Percentiles rank a stretch among this genome's conserved stretches.
These are phyloP conservation scores for Lysandra coridon DNA, from an alignment of 2,888 invertebrate genomes.

Conservation along the genomic window DNA sequence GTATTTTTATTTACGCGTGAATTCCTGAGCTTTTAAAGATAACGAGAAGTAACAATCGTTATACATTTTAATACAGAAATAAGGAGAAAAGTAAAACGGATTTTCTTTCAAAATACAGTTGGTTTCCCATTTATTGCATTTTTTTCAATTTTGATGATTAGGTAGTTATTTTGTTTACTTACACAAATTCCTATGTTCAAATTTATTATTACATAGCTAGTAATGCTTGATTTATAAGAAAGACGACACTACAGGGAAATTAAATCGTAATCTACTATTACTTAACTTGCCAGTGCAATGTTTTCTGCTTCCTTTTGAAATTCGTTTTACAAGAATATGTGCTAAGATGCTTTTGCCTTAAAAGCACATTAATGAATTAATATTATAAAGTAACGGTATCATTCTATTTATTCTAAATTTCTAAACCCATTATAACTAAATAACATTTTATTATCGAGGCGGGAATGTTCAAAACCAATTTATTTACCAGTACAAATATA, in stretches of 20 bases:
- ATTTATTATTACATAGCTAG: too few species aligned
- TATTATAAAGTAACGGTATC: neutral
- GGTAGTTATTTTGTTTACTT: too few species aligned
- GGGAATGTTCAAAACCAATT: too few species aligned
- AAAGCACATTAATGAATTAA: neutral
- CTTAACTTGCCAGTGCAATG: neutral
- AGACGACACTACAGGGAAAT: too few species aligned
- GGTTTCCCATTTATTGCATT: neutral
- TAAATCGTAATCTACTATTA: too few species aligned
- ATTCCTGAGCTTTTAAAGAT: slow-evolving; percentile 14
- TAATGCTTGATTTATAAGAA: too few species aligned
- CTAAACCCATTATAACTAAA: too few species aligned
- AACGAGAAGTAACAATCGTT: slow-evolving; percentile 6
- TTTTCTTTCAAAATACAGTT: neutral
- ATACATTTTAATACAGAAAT: neutral
- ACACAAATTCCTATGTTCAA: too few species aligned
- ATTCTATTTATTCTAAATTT: too few species aligned
- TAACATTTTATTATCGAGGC: too few species aligned
- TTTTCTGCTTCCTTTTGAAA: neutral
- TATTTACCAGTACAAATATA: too few species aligned
- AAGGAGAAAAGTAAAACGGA: neutral
- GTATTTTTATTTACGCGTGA: slow-evolving; percentile 21
- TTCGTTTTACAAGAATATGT: neutral
- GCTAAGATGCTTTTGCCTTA: neutral
- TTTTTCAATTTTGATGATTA: too few species aligned